phyloP scores from a whole-genome alignment of 2,888 invertebrate species.

The Charanyca ferruginea region DNA sequence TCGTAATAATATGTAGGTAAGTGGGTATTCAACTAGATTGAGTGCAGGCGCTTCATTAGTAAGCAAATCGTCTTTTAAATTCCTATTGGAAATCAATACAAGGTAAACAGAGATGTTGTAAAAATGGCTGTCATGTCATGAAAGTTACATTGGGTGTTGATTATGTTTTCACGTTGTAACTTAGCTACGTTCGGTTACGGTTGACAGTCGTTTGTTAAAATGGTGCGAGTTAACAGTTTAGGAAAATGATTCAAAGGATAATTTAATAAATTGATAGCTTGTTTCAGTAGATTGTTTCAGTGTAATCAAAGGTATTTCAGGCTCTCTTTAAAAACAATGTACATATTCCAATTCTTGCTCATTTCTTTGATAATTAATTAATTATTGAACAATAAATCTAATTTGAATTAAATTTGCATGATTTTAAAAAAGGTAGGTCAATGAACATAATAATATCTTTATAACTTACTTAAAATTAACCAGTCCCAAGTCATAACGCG shows the following conservation, averaged over 20 bases:
- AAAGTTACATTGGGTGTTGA: slow-evolving; percentile 2
- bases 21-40: slow-evolving; percentile 65
- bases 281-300: not conserved
- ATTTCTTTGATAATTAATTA: not conserved
- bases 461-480: slow-evolving; percentile 72
- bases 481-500: slow-evolving; percentile 80
- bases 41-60: slow-evolving; percentile 73
- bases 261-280: not conserved
- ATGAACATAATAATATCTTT: slow-evolving; percentile 68
- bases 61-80: slow-evolving; percentile 73
- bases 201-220: no score
- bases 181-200: not conserved
- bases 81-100: slow-evolving; percentile 59
- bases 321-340: no score
- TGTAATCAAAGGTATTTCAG: no score
- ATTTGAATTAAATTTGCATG: slow-evolving; percentile 16
- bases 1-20: slow-evolving; percentile 66
- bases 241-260: not conserved
- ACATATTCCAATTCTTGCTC: not conserved
- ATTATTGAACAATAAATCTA: slow-evolving; percentile 16
- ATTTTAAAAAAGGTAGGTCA: slow-evolving; percentile 55
- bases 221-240: not conserved
- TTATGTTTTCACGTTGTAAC: slow-evolving; percentile 6
- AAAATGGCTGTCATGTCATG: not conserved
- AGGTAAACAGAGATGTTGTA: slow-evolving; percentile 48